phyloP scores from a whole-genome alignment of 1,140 invertebrate genomes.

The Drosophila sechellia region DNA sequence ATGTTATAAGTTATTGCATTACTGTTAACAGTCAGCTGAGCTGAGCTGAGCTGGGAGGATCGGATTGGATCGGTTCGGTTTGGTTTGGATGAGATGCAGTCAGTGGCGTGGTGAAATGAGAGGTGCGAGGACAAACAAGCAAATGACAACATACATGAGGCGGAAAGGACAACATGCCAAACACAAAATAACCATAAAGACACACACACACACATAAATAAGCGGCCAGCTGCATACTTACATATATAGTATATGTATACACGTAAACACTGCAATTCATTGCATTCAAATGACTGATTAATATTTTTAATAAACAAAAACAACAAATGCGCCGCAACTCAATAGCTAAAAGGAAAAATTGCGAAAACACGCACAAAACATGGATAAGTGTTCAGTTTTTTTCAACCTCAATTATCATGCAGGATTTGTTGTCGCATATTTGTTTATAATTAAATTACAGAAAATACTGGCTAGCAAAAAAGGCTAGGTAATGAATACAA shows the following conservation, averaged over 20 bases:
- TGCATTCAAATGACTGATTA: slow-evolving; percentile 84
- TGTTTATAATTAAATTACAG: slow-evolving; percentile 81
- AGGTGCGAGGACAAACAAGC: slow-evolving; percentile 8
- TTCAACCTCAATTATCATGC: slow-evolving; percentile 30
- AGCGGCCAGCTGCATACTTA: slow-evolving; percentile 6
- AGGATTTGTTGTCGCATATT: slow-evolving; percentile 72
- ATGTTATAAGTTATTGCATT: slow-evolving; percentile 75
- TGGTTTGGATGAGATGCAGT: slow-evolving; percentile 8
- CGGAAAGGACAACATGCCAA: slow-evolving; percentile 22
- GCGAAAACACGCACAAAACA: slow-evolving; percentile 37
- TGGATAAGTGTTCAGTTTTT: slow-evolving; percentile 43
- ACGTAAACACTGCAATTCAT: slow-evolving; percentile 67
- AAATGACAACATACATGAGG: slow-evolving; percentile 23
- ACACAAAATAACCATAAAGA: slow-evolving; percentile 36
- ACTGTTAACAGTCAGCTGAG: slow-evolving; percentile 63
- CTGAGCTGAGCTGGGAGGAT: slow-evolving; percentile 1
- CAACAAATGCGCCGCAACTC: slow-evolving; percentile 39
- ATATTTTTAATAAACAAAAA: slow-evolving; percentile 77
- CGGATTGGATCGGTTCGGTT: neutral
- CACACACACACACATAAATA: slow-evolving; percentile 10
- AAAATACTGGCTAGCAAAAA: slow-evolving; percentile 33
- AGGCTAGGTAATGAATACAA: slow-evolving; percentile 38
- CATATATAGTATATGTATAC: slow-evolving; percentile 15
- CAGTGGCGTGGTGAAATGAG: neutral
- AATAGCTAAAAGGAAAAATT: slow-evolving; percentile 37